These are phyloP conservation scores for Scaptomyza caliginosa DNA, from an alignment of 2,888 invertebrate species.

Conservation along the genomic window DNA sequence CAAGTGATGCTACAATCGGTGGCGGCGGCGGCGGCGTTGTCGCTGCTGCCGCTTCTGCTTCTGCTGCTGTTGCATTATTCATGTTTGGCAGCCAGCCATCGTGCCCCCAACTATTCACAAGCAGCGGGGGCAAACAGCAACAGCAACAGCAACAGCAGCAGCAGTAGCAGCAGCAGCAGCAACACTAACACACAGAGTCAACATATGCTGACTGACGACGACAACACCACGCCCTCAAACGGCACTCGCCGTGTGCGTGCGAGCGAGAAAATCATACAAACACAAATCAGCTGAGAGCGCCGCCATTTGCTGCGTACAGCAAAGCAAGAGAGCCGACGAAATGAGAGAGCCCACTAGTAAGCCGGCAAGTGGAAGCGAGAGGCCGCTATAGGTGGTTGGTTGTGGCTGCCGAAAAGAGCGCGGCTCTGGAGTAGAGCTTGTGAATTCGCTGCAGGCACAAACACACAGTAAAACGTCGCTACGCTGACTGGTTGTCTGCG, in stretches of 20 bases:
- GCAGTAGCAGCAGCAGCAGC: slow-evolving; percentile 4
- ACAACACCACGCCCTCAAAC: slow-evolving; percentile 71
- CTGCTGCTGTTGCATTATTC: slow-evolving; percentile 71
- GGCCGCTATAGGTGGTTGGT: slow-evolving; percentile 36
- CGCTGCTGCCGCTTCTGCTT: slow-evolving; percentile 25
- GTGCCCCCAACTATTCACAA: slow-evolving; percentile 43
- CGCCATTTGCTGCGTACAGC: slow-evolving; percentile 63
- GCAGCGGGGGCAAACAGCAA: slow-evolving; percentile 27
- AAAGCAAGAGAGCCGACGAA: slow-evolving; percentile 24
- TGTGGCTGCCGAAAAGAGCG: slow-evolving; percentile 28
- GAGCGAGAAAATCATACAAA: slow-evolving; percentile 59
- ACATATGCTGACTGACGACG: slow-evolving; percentile 24
- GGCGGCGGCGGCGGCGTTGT: slow-evolving; percentile 32
- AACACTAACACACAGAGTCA: slow-evolving; percentile 11
- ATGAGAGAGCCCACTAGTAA: slow-evolving; percentile 27
- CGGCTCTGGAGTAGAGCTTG: slow-evolving; percentile 23
- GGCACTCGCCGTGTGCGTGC: slow-evolving; percentile 36
- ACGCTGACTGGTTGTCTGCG: slow-evolving; percentile 67
- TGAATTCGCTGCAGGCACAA: slow-evolving; percentile 43
- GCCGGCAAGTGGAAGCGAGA: slow-evolving; percentile 25
- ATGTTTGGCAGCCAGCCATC: slow-evolving; percentile 71
- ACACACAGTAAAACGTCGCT: slow-evolving; percentile 70
- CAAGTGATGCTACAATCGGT: slow-evolving; percentile 67
- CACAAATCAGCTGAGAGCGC: slow-evolving; percentile 75
- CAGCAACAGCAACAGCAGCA: neutral